Base-by-base conservation (phyloP, 2,888 invertebrate genomes). In the Anthrax anthrax region DNA sequence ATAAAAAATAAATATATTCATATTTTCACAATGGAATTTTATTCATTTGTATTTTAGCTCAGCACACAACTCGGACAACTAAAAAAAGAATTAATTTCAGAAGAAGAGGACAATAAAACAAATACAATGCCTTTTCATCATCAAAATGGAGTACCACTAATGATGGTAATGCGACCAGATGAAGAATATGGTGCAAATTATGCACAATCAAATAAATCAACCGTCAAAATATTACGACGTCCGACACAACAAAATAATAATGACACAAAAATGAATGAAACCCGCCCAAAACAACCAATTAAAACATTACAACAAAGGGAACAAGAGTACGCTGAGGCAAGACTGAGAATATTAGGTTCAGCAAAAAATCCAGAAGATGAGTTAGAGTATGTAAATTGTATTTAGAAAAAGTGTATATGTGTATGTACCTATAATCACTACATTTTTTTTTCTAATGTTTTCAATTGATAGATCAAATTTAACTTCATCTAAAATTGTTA, bases 311-410 rank as follows among this genome's bases (percentile, higher is more conserved):
- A 86, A 69, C 87, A 95, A 75, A 76, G 94, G 57, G 91, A 92
- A 67, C 88, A 89, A 61, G 94, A 91, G 61, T 95, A 95, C 63
- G 91, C 91, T 14, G 85, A 91, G 65, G 92, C 92, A 18, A 77
- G 94, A 55, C 75, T 88, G 53, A 75, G 94, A 61, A 94, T 95
- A 68, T 70, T 94, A 56, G 94, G 94, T 16, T 84, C 88, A 63
- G 86, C 86, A 45, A 76, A 78, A 56, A 84, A 82, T 64, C 83
- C 84, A 1, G 85, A 86, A 61, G 85, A 85, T 64, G 76, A 77
- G 53, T 70, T 72, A 57, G 78, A 79, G 65, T 68, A 54, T 58
- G 63, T 58, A 32, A 18, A 4, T n/a, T n/a, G n/a, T n/a, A n/a
- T n/a, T n/a, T n/a, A 23, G 23, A 23, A 23, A 6, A 23, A 23